These are phyloP conservation scores for Laticauda colubrina DNA, from an alignment of 2,113 vertebrate genomes.

Conservation along the genomic window DNA sequence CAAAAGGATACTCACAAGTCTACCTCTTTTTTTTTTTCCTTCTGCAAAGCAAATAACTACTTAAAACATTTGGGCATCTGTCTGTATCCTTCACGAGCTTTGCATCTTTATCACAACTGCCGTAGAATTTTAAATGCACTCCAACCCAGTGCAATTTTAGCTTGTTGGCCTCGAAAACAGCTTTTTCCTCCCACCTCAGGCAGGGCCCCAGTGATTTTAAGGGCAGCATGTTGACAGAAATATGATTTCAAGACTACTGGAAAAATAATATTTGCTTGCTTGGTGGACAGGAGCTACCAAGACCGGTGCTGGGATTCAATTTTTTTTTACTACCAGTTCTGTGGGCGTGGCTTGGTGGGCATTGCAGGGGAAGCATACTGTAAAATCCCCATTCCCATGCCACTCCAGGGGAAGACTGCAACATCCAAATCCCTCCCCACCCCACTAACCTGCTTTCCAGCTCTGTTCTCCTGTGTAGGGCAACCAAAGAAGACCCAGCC, in stretches of 20 bases:
- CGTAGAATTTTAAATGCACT: not conserved
- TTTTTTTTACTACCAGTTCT: no score
- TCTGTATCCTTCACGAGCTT: not conserved
- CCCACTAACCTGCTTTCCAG: no score
- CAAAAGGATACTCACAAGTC: not conserved
- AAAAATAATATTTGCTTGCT: not conserved
- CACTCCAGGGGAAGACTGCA: no score
- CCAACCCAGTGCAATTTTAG: not conserved
- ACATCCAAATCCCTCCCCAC: no score
- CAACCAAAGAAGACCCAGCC: no score
- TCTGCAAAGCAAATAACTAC: not conserved
- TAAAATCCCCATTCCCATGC: not conserved
- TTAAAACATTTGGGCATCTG: not conserved
- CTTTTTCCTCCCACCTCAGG: rapidly evolving
- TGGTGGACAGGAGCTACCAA: not conserved
- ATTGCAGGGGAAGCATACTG: no score
- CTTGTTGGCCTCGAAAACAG: not conserved
- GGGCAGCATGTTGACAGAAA: not conserved
- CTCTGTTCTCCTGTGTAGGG: no score
- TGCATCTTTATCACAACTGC: not conserved
- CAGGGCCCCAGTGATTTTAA: rapidly evolving
- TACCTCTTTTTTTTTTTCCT: not conserved
- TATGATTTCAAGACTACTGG: not conserved
- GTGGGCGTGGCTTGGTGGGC: no score
- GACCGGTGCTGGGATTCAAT: no score